Conservation (phyloP, 2,113 vertebrate species). For the Diglossa brunneiventris region DNA sequence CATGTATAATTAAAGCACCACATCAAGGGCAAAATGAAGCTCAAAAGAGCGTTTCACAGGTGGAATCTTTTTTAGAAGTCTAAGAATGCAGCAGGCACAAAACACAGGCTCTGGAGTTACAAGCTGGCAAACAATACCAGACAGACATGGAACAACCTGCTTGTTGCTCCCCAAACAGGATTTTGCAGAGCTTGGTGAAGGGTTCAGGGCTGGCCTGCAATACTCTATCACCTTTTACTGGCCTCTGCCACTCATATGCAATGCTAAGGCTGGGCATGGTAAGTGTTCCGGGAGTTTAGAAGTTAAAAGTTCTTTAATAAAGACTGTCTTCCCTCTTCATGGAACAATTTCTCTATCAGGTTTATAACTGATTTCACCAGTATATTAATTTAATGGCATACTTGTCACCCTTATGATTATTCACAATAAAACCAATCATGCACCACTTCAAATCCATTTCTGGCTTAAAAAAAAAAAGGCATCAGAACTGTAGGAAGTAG, state of each 20-base stretch:
- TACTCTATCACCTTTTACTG: not conserved
- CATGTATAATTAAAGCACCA: not conserved
- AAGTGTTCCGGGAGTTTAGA: not conserved
- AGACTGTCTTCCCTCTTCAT: not conserved
- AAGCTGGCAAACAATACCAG: not conserved
- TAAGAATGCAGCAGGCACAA: not conserved
- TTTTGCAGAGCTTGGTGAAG: not conserved
- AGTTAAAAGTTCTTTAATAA: not conserved
- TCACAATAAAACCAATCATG: not conserved
- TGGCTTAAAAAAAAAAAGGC: not conserved
- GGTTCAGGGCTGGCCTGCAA: not conserved
- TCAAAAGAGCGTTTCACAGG: not conserved
- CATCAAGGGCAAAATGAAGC: not conserved
- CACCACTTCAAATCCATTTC: not conserved
- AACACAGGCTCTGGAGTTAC: not conserved
- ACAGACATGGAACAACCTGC: fast-evolving
- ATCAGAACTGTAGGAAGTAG: not conserved
- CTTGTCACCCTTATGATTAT: not conserved
- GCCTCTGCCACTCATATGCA: not conserved
- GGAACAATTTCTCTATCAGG: not conserved
- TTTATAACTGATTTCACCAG: not conserved
- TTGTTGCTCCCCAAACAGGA: fast-evolving
- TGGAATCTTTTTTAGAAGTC: not conserved
- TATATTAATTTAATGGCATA: not conserved
- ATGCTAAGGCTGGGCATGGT: not conserved